A percentile compares a stretch with the other conserved stretches of the same genome.
These are phyloP conservation scores for Drosophila neutralis DNA, from an alignment of 2,888 invertebrate genomes.

Conservation along the genomic window DNA sequence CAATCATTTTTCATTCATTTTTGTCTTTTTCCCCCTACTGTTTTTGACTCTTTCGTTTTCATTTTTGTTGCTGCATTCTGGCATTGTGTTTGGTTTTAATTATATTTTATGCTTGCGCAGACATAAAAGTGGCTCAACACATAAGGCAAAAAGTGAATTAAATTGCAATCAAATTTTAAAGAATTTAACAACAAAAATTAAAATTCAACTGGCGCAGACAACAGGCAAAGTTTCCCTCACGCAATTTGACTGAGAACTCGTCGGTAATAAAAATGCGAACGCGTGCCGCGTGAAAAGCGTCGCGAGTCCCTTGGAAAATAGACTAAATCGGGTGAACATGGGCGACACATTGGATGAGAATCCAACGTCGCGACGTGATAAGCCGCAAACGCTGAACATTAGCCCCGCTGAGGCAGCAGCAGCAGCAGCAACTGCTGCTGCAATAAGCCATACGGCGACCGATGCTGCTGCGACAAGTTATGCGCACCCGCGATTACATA, in stretches of 20 bases:
- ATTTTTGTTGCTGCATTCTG: constrained; percentile 28
- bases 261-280: constrained; percentile 36
- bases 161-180: constrained; percentile 44
- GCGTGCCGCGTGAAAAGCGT: constrained; percentile 7
- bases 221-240: constrained; percentile 36
- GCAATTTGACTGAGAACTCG: not conserved
- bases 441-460: not conserved
- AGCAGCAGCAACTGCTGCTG: not conserved
- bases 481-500: constrained; percentile 77
- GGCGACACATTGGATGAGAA: constrained; percentile 76
- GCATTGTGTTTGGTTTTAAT: constrained; percentile 50
- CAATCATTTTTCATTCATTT: not conserved
- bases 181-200: constrained; percentile 16
- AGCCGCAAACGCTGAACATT: constrained; percentile 80
- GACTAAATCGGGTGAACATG: constrained; percentile 59
- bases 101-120: constrained; percentile 47
- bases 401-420: constrained; percentile 42
- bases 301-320: not conserved
- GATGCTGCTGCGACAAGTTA: not conserved
- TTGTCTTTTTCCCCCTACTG: not conserved
- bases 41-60: constrained; percentile 22
- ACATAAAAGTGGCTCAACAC: constrained; percentile 32
- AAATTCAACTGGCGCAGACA: constrained; percentile 41
- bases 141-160: constrained; percentile 42
- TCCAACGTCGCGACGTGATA: constrained; percentile 74